Evolutionary conservation across 2,797 vertebrate species (phyloP), one percentile per base, ranked within the genome.

Genomic region (Catamblyrhynchus diadema): DNA sequence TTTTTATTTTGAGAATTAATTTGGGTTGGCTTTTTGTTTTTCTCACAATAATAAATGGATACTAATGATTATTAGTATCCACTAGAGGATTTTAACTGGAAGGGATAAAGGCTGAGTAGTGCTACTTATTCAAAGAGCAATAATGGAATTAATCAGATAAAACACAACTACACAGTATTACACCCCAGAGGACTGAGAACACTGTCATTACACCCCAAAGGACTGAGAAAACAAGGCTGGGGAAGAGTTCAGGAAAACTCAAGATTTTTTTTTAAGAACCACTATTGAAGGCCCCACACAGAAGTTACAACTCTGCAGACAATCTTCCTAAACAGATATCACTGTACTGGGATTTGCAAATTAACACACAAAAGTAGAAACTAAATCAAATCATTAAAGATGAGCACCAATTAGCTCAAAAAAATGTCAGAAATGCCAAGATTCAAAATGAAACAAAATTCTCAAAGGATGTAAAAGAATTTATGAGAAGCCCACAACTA

Each of bases 1-100:
- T 39, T 47, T 72, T 64, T 89, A 35, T 54, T 93, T 81, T 35
- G 10, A 74, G 17, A 91, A 75, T 35, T 62, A 56, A n/a, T 10
- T 45, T 10, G 5, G 7, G 2, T 0, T 23, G 2, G 2, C 4
- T 14, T 15, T 19, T 24, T 6, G 33, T 21, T 23, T 54, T 24
- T 35, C 23, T 24, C n/a, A 27, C 19, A 65, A 1, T 61, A 88
- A 79, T 25, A 78, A 60, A 72, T 18, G 50, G 27, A 30, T 30
- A 51, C 50, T 51, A 51, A 51, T 51, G 50, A 50, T 74, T n/a
- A 60, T 20, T 25, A 71, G 27, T 27, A 70, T 28, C 15, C 37
- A 48, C 33, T 15, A 37, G 7, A 66, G 9, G 35, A 80, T 77
- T 73, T 61, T 70, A 23, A 67, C 32, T 56, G 23, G 25, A 65